Evolutionary conservation across 1,140 invertebrate species (phyloP), one percentile per base, ranked within the genome.

Genomic region (Aphis craccivora): DNA sequence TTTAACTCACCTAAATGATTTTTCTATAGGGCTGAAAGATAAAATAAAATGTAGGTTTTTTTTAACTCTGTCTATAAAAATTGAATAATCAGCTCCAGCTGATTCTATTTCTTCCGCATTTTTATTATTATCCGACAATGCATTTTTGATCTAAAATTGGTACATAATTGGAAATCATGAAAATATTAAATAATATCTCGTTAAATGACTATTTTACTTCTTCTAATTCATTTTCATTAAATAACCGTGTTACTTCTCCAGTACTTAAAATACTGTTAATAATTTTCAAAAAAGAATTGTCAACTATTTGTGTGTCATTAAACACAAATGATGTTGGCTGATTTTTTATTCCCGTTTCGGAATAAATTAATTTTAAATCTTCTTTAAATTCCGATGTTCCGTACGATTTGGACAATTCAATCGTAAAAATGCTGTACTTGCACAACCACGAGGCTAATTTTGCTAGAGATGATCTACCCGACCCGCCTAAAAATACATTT

Each of bases 251-350:
- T 67, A 99, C 97, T 95, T 99, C 98, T 20, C 97, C 98, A 1
- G 98, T 98, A 95, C 99, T 99, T 76, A 99, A 95, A 93, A 99
- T 96, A 96, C 98, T 98, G 95, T 98, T 99, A 83, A 99, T 97
- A 95, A 99, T 98, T 95, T 99, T 98, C 48, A 99, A 96, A 95
- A 99, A 99, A 2, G 97, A 97, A 95, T 99, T 98, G 95, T 98
- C 97, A 95, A 97, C 97, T 83, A 98, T 97, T 95, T 98, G 96
- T 93, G 97, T 97, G 94, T 99, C 98, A n/a, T 97, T 96, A 94
- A 99, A 98, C 0, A 99, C 95, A 95, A 99, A 99, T 0, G 98
- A 97, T 5, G 97, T 97, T 43, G 97, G 97, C 95, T 98, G 98
- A 1, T 98, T 97, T 40, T 98, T 97, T 90, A 97, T 97, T 51